Conservation (phyloP, 2,888 invertebrate genomes). For the Hirudinaria manillensis region DNA sequence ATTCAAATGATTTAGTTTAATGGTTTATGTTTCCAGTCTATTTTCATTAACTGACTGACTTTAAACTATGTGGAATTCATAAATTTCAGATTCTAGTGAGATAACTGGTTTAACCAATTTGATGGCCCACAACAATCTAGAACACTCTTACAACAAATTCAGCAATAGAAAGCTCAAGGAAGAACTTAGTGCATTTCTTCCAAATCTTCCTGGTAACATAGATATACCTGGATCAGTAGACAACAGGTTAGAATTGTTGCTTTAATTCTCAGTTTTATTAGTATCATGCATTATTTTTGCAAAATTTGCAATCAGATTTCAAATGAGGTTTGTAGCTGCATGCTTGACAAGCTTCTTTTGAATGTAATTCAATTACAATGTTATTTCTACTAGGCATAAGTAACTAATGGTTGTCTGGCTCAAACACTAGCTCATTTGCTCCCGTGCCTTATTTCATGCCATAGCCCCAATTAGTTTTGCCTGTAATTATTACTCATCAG, state of each 20-base stretch:
- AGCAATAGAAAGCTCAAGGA: constrained; percentile 86
- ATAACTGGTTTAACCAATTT: constrained; percentile 91
- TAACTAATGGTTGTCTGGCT: no score
- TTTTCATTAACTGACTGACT: no score
- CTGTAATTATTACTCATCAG: no score
- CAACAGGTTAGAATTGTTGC: constrained; percentile 61
- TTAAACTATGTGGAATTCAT: no score
- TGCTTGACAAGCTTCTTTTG: not conserved
- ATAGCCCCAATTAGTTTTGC: no score
- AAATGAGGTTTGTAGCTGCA: not conserved
- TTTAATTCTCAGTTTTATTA: not conserved
- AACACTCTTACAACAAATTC: constrained; percentile 95
- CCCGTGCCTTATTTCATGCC: no score
- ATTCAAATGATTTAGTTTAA: no score
- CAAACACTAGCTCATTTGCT: no score
- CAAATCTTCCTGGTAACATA: constrained; percentile 86
- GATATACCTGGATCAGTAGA: constrained; percentile 72
- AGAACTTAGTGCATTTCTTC: constrained; percentile 86
- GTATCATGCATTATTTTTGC: not conserved
- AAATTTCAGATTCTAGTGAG: constrained; percentile 46
- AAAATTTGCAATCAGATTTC: not conserved
- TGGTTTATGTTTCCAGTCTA: no score
- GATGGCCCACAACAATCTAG: constrained; percentile 90
- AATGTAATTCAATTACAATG: not conserved
- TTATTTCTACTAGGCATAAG: not conserved